A percentile compares a stretch with the other conserved stretches of the same genome.
Conservation (phyloP, 2,888 invertebrate genomes). For the Hyposoter dolosus region DNA sequence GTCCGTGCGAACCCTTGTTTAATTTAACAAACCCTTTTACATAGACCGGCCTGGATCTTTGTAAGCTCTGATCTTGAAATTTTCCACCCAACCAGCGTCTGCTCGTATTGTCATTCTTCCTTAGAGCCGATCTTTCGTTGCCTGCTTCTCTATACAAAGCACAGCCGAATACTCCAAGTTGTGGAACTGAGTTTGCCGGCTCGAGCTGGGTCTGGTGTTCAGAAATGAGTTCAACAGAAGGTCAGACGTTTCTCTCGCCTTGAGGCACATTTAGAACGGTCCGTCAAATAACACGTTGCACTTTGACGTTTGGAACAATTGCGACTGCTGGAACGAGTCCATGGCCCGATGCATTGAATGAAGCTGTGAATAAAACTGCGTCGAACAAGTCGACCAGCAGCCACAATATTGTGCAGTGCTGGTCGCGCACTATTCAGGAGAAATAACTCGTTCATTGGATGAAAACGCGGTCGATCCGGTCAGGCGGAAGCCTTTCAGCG, state of each 20-base stretch:
- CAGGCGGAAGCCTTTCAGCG: neutral
- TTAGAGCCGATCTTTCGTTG: neutral
- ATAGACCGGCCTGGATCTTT: slow-evolving; percentile 53
- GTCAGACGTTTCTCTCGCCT: neutral
- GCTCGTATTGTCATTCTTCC: slow-evolving; percentile 5
- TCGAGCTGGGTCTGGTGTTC: neutral
- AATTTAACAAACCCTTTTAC: slow-evolving; percentile 76
- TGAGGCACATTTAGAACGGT: neutral
- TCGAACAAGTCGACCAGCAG: neutral
- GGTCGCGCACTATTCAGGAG: neutral
- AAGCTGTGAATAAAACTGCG: neutral
- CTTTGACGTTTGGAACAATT: neutral
- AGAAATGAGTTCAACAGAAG: neutral
- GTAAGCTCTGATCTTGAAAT: slow-evolving; percentile 21
- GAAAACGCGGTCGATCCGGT: neutral
- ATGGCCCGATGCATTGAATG: neutral
- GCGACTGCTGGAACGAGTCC: neutral
- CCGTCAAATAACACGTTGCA: neutral
- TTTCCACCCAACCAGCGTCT: slow-evolving; percentile 14
- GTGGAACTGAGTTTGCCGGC: neutral
- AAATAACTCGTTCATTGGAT: neutral
- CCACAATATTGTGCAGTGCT: neutral
- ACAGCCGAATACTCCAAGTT: neutral
- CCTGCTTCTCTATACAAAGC: neutral
- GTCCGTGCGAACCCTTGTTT: slow-evolving; percentile 78